Percentiles rank a stretch among this genome's conserved stretches.
phyloP scores from a whole-genome alignment of 2,888 invertebrate genomes.

The Adelognathus sp. region DNA sequence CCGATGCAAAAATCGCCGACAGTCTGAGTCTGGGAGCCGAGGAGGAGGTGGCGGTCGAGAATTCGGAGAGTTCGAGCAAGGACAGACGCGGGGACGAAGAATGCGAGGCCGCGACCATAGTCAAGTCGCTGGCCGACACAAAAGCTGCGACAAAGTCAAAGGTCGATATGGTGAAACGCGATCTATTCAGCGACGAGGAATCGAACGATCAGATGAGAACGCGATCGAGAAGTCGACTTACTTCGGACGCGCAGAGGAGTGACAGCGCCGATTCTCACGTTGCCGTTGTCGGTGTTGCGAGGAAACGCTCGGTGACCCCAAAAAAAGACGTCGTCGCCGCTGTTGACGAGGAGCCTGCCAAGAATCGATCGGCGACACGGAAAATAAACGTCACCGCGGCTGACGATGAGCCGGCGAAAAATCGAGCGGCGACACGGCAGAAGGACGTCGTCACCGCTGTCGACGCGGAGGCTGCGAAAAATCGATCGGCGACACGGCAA shows the following conservation, averaged over 20 bases:
- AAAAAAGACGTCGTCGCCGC: no score
- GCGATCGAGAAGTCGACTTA: slow-evolving; percentile 67
- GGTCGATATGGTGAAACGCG: slow-evolving; percentile 76
- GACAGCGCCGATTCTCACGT: slow-evolving; percentile 21
- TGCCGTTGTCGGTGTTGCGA: neutral
- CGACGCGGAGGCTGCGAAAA: no score
- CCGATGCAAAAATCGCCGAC: neutral
- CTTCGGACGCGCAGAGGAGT: slow-evolving; percentile 53
- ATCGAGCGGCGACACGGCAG: no score
- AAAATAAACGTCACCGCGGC: no score
- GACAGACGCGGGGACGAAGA: slow-evolving; percentile 9
- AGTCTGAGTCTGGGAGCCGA: neutral
- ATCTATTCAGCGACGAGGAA: slow-evolving; percentile 77
- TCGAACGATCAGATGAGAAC: slow-evolving; percentile 70
- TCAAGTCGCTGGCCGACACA: neutral
- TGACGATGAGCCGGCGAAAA: no score
- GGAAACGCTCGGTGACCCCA: neutral
- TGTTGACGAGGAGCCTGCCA: no score
- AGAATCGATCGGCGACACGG: no score
- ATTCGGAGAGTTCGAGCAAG: slow-evolving; percentile 12
- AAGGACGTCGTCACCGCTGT: no score
- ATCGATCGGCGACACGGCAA: no score
- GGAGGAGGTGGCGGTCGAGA: neutral
- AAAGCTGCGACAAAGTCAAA: slow-evolving; percentile 64
- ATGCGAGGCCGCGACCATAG: neutral